Conservation (phyloP, 1,140 invertebrate genomes). For the Drosophila murphyi region DNA sequence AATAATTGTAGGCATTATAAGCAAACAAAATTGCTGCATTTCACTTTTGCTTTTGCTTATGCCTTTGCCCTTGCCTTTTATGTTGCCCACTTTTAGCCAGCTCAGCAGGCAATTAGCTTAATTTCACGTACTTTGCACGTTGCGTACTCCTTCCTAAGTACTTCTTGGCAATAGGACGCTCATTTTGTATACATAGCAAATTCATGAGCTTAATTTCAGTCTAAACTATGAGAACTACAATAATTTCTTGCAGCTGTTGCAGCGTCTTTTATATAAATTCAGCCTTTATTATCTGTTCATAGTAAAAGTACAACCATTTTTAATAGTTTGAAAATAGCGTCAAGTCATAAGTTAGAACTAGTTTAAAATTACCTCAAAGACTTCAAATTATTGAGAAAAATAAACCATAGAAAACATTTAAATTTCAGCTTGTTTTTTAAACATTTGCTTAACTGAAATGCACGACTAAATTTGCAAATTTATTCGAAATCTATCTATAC, state of each 20-base stretch:
- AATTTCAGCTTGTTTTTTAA: too few species aligned
- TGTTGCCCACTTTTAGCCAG: neutral
- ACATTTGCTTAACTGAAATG: too few species aligned
- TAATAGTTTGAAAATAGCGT: neutral
- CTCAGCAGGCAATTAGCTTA: constrained; percentile 46
- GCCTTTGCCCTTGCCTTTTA: neutral
- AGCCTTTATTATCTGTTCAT: neutral
- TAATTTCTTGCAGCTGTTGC: constrained; percentile 23
- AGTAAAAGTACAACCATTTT: neutral
- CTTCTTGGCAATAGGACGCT: neutral
- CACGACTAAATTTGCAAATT: too few species aligned
- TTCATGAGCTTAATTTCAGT: constrained; percentile 6
- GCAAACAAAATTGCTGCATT: constrained; percentile 51
- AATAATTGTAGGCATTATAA: constrained; percentile 73
- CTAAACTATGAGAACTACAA: neutral
- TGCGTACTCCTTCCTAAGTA: neutral
- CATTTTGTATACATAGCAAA: constrained; percentile 4
- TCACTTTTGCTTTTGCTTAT: neutral
- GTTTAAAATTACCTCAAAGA: neutral
- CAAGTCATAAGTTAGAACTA: neutral
- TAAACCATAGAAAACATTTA: too few species aligned
- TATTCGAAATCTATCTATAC: too few species aligned
- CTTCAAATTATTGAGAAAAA: too few species aligned
- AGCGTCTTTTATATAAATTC: constrained; percentile 16
- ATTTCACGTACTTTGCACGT: constrained; percentile 35